These are phyloP conservation scores for Opisthocomus hoazin DNA, from an alignment of 2,113 vertebrate species.

Conservation along the genomic window DNA sequence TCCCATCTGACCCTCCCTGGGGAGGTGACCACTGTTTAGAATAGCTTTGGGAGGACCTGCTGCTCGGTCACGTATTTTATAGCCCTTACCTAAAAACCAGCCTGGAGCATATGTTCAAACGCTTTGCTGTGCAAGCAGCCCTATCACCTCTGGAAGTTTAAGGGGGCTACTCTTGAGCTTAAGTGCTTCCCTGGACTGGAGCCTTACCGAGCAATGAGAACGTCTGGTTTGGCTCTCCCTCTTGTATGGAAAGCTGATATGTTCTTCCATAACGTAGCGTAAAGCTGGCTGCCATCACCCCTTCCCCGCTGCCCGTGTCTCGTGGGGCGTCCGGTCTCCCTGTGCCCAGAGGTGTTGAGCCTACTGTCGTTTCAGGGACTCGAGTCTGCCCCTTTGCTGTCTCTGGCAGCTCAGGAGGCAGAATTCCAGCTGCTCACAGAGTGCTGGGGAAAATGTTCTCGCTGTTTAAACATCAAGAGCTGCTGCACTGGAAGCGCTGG, in stretches of 20 bases:
- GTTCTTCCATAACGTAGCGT: neutral
- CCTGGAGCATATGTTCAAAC: neutral
- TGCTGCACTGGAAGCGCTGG: neutral
- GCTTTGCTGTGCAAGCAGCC: neutral
- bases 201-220: neutral
- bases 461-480: neutral
- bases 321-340: fast-evolving
- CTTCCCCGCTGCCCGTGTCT: fast-evolving
- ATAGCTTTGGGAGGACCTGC: neutral
- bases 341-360: neutral
- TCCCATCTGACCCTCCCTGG: neutral
- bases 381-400: fast-evolving
- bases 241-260: neutral
- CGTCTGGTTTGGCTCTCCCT: neutral
- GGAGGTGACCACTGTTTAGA: neutral
- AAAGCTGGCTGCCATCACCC: neutral
- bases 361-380: neutral
- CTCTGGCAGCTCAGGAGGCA: neutral
- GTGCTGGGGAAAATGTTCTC: neutral
- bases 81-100: neutral
- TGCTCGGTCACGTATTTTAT: neutral
- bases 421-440: neutral
- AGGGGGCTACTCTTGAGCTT: neutral
- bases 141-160: neutral
- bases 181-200: neutral